Conservation (phyloP, 2,888 invertebrate species). For the Drosophila prostipennis region DNA sequence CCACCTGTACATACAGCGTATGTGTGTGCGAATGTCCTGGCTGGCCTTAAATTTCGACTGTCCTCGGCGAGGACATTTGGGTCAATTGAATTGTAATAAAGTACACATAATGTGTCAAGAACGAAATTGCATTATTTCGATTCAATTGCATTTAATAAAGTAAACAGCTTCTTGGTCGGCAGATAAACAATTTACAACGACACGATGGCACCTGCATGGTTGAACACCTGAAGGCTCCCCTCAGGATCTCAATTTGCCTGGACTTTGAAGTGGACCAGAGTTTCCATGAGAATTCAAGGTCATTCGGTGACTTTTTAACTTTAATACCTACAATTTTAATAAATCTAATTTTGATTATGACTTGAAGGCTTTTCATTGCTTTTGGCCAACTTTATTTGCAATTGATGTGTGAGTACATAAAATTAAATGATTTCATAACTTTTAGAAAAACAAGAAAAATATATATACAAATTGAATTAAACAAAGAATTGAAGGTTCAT, state of each 20-base stretch:
- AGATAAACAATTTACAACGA: constrained; percentile 32
- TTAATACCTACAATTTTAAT: neutral
- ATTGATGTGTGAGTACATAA: neutral
- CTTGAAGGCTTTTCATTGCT: neutral
- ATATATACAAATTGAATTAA: too few species aligned
- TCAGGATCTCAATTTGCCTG: neutral
- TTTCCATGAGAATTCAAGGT: neutral
- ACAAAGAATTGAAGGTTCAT: neutral
- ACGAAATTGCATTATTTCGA: constrained; percentile 43
- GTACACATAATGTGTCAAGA: constrained; percentile 55
- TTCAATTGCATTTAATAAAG: constrained; percentile 58
- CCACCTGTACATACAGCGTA: neutral
- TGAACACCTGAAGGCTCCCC: constrained; percentile 21
- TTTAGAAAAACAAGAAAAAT: neutral
- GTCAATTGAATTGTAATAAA: constrained; percentile 72
- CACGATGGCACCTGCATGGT: constrained; percentile 4
- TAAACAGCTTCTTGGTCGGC: constrained; percentile 33
- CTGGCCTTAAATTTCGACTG: constrained; percentile 27
- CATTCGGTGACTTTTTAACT: neutral
- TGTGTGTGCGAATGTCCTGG: constrained; percentile 14
- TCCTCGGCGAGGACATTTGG: constrained; percentile 55
- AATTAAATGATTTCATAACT: neutral
- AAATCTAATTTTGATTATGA: neutral
- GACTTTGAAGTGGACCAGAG: neutral
- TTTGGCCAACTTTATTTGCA: neutral